A percentile compares a stretch with the other conserved stretches of the same genome.
Evolutionary conservation across 2,888 invertebrate genomes (phyloP).

Genomic region (Leptinotarsa rubiginosa): DNA sequence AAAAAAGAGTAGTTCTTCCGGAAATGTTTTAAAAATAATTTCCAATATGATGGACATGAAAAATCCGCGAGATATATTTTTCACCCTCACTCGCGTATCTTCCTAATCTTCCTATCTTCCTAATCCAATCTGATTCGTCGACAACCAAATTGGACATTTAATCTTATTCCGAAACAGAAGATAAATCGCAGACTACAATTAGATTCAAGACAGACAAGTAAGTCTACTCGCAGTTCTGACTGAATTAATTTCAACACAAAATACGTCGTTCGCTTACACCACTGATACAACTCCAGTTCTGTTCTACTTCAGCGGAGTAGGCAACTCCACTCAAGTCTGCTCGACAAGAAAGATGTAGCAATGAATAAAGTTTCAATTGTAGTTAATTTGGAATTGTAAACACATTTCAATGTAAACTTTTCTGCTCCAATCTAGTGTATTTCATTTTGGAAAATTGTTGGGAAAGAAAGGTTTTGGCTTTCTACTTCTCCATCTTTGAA

Average conservation of each 20-base stretch:
- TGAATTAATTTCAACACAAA: conserved; percentile 33
- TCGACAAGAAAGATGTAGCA: background rate
- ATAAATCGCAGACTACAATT: conserved; percentile 49
- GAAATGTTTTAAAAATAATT: too few relatives aligned
- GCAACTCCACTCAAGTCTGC: background rate
- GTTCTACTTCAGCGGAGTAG: background rate
- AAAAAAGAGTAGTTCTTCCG: too few relatives aligned
- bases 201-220: conserved; percentile 44
- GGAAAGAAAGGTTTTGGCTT: too few relatives aligned
- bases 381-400: background rate
- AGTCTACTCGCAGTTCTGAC: conserved; percentile 35
- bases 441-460: too few relatives aligned
- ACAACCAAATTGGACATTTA: conserved; percentile 46
- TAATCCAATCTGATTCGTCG: conserved; percentile 40
- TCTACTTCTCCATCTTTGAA: too few relatives aligned
- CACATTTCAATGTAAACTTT: too few relatives aligned
- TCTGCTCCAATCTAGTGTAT: too few relatives aligned
- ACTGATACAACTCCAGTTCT: conserved; percentile 19
- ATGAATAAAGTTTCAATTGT: background rate
- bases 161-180: conserved; percentile 43
- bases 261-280: conserved; percentile 23
- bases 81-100: background rate
- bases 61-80: background rate
- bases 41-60: background rate
- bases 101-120: conserved; percentile 23